These are phyloP conservation scores for Eledona agricola DNA, from an alignment of 2,888 invertebrate species.

Conservation along the genomic window DNA sequence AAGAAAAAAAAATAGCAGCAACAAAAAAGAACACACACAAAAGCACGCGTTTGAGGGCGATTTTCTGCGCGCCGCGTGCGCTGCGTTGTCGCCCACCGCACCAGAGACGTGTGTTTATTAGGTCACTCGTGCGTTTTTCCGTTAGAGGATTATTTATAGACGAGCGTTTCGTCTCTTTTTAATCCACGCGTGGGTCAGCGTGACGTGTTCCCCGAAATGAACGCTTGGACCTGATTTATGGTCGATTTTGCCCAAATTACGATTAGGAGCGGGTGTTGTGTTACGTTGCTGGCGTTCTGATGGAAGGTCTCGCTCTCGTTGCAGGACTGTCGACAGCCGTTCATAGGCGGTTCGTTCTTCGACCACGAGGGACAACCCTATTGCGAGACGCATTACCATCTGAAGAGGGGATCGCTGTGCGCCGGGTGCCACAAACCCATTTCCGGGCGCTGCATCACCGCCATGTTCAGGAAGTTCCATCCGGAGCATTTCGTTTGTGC, in stretches of 20 bases:
- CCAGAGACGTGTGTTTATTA: conserved; percentile 20
- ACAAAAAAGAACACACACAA: conserved; percentile 59
- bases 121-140: conserved; percentile 26
- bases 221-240: no score
- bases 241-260: no score
- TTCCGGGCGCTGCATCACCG: conserved; percentile 96
- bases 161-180: conserved; percentile 14
- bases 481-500: conserved; percentile 99
- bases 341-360: conserved; percentile 97
- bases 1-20: conserved; percentile 58
- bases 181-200: no score
- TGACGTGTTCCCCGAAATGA: no score
- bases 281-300: background rate
- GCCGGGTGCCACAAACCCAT: conserved; percentile 98
- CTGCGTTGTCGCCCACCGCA: conserved; percentile 25
- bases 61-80: conserved; percentile 28
- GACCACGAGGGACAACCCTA: conserved; percentile 98
- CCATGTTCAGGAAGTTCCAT: conserved; percentile 99
- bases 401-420: conserved; percentile 95
- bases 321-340: conserved; percentile 96
- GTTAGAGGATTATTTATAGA: conserved; percentile 31
- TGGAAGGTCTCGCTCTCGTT: no score
- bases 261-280: no score
- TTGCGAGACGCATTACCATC: conserved; percentile 99
- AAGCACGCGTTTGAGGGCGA: conserved; percentile 16